Base-by-base conservation (phyloP, 2,113 vertebrate genomes). In the Tichodroma muraria region DNA sequence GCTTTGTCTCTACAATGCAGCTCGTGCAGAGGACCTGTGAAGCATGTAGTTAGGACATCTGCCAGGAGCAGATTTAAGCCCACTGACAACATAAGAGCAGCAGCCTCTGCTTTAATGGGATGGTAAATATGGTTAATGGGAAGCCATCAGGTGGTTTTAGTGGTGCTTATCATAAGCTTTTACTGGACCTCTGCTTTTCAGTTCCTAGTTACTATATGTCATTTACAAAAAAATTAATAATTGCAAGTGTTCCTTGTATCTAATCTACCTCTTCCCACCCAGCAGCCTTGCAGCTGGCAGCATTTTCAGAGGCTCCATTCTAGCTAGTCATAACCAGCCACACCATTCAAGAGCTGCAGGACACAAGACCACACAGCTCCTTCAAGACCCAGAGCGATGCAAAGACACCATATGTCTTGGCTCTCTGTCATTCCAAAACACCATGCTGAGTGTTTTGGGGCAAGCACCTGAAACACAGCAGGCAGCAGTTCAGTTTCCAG, bases 31-130 rank as follows among this genome's bases (percentile, higher is more conserved):
- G 45, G 70, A 94, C 73, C 79, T 59, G 76, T 22, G 75, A 95
- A 95, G 84, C 71, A 65, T 49, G 69, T 80, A 70, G 80, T 71
- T 68, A 95, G 86, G 89, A 94, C 79, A 92, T 91, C 88, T 97
- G 94, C 90, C 89, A 95, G 66, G 56, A 86, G 66, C 59, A 82
- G 90, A 91, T 78, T 88, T 96, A 93, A 95, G 72, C 70, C 68
- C 84, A 57, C 70, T 75, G 79, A 94, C 92, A 90, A 92, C 42
- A 85, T 70, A 83, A 73, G 52, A 89, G 75, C 77, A 90, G 63
- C 0, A 27, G 68, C 54, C 77, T 66, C 80, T 89, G 44, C 72
- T 89, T 95, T 94, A 95, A 91, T 50, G 56, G 77, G 45, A 92
- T 76, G 78, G 81, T 47, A 85, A 95, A 89, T 78, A 64, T 15